A percentile compares a stretch with the other conserved stretches of the same genome.
phyloP scores from a whole-genome alignment of 2,113 vertebrate genomes.

The Rhea pennata region DNA sequence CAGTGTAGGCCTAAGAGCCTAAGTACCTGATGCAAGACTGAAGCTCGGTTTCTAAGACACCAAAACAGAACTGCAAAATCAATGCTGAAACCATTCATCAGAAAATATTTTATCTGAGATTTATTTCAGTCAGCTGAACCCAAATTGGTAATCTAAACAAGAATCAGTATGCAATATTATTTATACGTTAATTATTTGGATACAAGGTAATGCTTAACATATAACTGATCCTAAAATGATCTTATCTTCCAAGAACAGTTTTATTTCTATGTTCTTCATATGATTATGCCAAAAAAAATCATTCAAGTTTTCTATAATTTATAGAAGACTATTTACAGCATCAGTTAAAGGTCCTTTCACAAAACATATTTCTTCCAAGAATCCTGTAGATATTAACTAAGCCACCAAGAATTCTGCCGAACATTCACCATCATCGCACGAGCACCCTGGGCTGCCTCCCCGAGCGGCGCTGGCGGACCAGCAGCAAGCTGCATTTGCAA shows the following conservation, averaged over 20 bases:
- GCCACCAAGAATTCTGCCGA: neutral
- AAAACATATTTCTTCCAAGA: neutral
- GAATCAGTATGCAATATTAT: neutral
- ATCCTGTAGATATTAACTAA: neutral
- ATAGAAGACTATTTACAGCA: neutral
- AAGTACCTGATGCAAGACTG: neutral
- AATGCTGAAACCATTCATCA: neutral
- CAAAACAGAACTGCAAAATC: neutral
- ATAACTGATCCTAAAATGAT: neutral
- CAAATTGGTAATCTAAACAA: neutral
- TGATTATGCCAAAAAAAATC: neutral
- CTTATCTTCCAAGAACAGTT: neutral
- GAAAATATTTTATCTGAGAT: neutral
- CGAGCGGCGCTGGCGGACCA: neutral
- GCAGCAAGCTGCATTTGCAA: neutral
- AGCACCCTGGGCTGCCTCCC: too few relatives aligned
- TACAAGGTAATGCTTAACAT: neutral
- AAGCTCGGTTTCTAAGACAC: neutral
- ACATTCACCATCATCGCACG: neutral
- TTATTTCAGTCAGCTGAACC: neutral
- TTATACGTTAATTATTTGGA: neutral
- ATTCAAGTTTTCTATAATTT: fast-evolving
- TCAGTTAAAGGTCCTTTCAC: neutral
- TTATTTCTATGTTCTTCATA: fast-evolving
- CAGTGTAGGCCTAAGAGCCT: too few relatives aligned